Base-by-base conservation (phyloP, 2,797 vertebrate species). In the Sorex maritimensis region DNA sequence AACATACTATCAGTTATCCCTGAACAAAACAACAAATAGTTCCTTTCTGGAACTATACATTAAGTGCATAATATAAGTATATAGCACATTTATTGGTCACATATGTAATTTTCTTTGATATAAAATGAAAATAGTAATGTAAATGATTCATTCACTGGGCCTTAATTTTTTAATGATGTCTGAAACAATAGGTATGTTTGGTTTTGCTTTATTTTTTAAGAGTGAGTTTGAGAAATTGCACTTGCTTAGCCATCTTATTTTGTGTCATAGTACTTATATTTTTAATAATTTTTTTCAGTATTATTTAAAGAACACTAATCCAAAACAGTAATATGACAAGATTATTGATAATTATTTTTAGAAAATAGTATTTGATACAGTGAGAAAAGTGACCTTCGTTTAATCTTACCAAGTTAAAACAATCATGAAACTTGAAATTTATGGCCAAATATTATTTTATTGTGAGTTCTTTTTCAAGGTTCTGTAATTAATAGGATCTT, bases 381-480 rank as follows among this genome's bases (percentile, higher is more conserved):
- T 49, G 61, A 73, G 46, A 94, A 90, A 44, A 44, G 65, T 86
- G 21, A 2, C 21, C 24, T 84, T 78, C 17, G 44, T 72, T 65
- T 81, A 30, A 55, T 55, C 14, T 55, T 55, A 80, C 41, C 68
- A 85, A 71, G 4, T 90, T 77, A 52, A 88, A 15, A 92, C 13
- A 52, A 65, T 90, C 30, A 46, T 34, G 34, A 21, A 38, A 38
- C 93, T 90, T 41, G 86, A 86, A 86, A 84, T 88, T 90, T 30
- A 88, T 78, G 52, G 63, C 69, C 23, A 79, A 72, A 92, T 69
- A 49, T 30, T 86, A 90, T 86, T 94, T 86, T 78, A 81, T 72
- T 30, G 4, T 81, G 81, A 10, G 8, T 63, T 90, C 61, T 65
- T 49, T 94, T 71, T 82, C 77, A 86, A 91, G 6, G 74, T 73